Evolutionary conservation across 2,113 vertebrate genomes (phyloP).

Genomic region (Jaculus jaculus): DNA sequence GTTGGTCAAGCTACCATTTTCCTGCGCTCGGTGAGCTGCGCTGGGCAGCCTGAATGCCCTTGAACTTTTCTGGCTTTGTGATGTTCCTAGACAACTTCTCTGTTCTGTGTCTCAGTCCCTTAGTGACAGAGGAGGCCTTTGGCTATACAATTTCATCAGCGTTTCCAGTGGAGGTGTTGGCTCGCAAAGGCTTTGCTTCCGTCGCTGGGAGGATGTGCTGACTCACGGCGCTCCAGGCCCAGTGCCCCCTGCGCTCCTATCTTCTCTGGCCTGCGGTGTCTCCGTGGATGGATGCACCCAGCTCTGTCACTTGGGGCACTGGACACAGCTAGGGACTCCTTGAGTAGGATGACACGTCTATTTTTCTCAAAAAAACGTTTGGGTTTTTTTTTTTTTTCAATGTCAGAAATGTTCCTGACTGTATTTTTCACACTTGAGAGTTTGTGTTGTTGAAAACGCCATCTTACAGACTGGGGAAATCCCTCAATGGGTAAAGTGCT

Average conservation of each 20-base stretch:
- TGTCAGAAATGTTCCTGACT: not conserved
- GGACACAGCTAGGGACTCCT: not conserved
- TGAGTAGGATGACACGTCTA: not conserved
- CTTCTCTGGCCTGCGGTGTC: rapidly evolving
- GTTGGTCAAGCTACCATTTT: not conserved
- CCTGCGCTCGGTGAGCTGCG: too few relatives aligned
- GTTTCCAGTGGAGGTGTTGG: not conserved
- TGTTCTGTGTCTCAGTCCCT: not conserved
- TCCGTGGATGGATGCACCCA: rapidly evolving
- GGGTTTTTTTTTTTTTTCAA: not conserved
- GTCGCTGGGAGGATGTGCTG: not conserved
- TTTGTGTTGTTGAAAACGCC: not conserved
- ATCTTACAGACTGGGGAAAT: rapidly evolving
- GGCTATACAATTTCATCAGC: not conserved
- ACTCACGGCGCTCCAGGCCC: not conserved
- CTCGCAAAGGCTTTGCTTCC: not conserved
- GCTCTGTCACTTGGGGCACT: not conserved
- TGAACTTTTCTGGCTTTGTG: not conserved
- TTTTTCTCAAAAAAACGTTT: not conserved
- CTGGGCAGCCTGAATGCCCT: not conserved
- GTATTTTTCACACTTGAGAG: not conserved
- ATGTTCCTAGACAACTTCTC: not conserved
- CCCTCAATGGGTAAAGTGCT: too few relatives aligned
- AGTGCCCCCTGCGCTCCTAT: rapidly evolving
- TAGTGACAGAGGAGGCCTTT: not conserved